These are phyloP conservation scores for Leptoteleia sp. DNA, from an alignment of 1,140 invertebrate genomes.

Conservation along the genomic window DNA sequence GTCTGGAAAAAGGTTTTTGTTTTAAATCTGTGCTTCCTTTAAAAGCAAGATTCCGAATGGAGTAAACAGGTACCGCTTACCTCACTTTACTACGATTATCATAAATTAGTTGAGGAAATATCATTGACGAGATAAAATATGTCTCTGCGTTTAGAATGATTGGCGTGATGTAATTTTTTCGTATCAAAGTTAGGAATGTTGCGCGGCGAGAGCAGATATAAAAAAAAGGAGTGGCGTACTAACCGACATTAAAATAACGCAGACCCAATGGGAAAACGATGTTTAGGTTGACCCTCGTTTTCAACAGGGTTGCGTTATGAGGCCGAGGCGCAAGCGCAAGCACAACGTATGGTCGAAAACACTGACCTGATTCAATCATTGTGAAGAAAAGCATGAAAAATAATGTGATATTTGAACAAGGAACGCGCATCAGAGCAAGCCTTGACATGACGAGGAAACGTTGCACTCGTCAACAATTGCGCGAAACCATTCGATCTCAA, in stretches of 20 bases:
- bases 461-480: neutral
- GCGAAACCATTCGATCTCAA: too few species aligned
- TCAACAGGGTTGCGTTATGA: conserved; percentile 76
- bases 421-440: conserved; percentile 45
- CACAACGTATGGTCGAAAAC: conserved; percentile 80
- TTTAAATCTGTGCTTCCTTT: too few species aligned
- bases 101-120: too few species aligned
- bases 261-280: conserved; percentile 72
- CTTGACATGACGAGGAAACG: conserved; percentile 22
- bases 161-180: too few species aligned
- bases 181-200: too few species aligned
- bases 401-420: conserved; percentile 39
- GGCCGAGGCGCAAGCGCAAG: conserved; percentile 69
- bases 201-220: conserved; percentile 9
- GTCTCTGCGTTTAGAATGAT: too few species aligned
- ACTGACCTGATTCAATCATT: conserved; percentile 80
- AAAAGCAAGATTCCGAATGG: too few species aligned
- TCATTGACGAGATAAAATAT: too few species aligned
- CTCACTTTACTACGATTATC: too few species aligned
- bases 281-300: conserved; percentile 78
- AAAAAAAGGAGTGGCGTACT: conserved; percentile 62
- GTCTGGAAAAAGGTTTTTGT: too few species aligned
- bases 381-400: conserved; percentile 63
- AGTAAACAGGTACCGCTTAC: too few species aligned
- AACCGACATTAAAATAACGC: conserved; percentile 72